Base-by-base conservation (phyloP, 2,797 vertebrate species). In the Simalia tracyae region DNA sequence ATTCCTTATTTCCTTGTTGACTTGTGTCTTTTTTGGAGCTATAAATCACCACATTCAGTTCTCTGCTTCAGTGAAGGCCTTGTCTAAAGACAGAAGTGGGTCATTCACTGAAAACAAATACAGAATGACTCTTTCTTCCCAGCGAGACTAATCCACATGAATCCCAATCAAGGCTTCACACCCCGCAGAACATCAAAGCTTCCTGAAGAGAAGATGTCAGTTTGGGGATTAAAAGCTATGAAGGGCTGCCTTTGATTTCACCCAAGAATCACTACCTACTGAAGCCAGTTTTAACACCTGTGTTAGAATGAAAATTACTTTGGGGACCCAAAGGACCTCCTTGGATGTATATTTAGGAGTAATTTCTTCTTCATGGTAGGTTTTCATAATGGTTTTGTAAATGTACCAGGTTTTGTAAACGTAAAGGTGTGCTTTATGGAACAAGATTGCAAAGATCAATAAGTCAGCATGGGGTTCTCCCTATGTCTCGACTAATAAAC, bases 191-290 rank as follows among this genome's bases (percentile, higher is more conserved):
- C 87, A 76, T 92, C 89, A 95, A 95, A 63, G 59, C 36, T 85
- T 56, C 61, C 90, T 87, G 88, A 90, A 85, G 26, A 72, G 24
- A 89, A 57, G 46, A 63, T 90, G 94, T 88, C 91, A 94, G 76
- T 5, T 91, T 60, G 81, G n/a, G 60, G 76, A 93, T 94, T 90
- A 94, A 94, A 87, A 91, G 86, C 24, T 81, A 86, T 60, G 72
- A 42, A 14, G 63, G 84, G 24, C 88, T 95, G 84, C 85, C 84
- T 94, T 93, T 93, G 93, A 93, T 93, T 91, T 95, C 56, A 86
- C 76, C 87, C 92, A 86, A 86, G 19, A 63, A 81, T 91, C 64
- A 90, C 85, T 66, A 42, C n/a, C n/a, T 88, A 63, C 87, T 64
- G 36, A 93, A n/a, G 56, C 36, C 59, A 61, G 3, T 90, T 93